Evolutionary conservation across 2,888 invertebrate species (phyloP).

Genomic region (Cenopis cana): DNA sequence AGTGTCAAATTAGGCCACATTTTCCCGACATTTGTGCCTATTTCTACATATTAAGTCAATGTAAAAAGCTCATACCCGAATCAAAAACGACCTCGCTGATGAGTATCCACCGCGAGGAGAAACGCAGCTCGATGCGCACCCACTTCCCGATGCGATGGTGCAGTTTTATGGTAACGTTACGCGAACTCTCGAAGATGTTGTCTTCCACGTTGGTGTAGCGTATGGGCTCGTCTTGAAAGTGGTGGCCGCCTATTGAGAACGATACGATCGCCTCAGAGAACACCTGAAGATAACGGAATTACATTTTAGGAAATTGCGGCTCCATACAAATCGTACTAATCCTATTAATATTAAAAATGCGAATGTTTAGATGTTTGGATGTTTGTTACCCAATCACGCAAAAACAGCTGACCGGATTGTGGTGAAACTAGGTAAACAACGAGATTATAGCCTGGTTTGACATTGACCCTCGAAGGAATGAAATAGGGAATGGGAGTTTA

Average conservation of each 20-base stretch:
- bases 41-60: too few relatives aligned
- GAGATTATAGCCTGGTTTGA: too few relatives aligned
- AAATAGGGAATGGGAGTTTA: too few relatives aligned
- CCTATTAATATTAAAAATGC: too few relatives aligned
- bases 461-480: too few relatives aligned
- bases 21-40: too few relatives aligned
- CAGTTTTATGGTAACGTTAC: slow-evolving; percentile 92
- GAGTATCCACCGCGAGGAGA: slow-evolving; percentile 94
- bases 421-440: too few relatives aligned
- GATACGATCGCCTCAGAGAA: slow-evolving; percentile 92
- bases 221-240: slow-evolving; percentile 91
- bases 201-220: slow-evolving; percentile 90
- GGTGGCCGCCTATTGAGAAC: slow-evolving; percentile 92
- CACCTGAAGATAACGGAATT: slow-evolving; percentile 80
- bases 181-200: slow-evolving; percentile 91
- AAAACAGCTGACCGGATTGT: too few relatives aligned
- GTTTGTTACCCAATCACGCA: too few relatives aligned
- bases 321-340: too few relatives aligned
- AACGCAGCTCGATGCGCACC: slow-evolving; percentile 91
- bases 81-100: slow-evolving; percentile 95
- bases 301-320: neutral
- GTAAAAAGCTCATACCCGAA: slow-evolving; percentile 84
- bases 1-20: too few relatives aligned
- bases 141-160: slow-evolving; percentile 92
- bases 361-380: too few relatives aligned